phyloP scores from a whole-genome alignment of 2,113 vertebrate species.

The Neomonachus schauinslandi region DNA sequence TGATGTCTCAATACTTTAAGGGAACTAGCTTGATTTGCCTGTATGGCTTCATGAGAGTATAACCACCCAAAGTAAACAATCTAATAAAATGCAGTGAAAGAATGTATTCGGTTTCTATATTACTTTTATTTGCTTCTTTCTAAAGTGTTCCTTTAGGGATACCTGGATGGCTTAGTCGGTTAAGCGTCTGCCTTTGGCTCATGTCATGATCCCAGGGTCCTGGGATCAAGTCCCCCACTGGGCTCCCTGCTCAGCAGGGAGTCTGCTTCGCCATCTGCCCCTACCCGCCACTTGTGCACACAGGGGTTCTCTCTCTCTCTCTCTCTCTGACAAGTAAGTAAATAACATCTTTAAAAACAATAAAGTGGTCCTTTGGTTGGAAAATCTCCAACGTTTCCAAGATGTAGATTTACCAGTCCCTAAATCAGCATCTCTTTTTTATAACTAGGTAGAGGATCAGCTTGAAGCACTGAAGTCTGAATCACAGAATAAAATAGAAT shows the following conservation, averaged over 20 bases:
- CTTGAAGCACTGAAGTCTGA: constrained; percentile 80
- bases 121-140: constrained; percentile 21
- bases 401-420: background rate
- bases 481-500: constrained; percentile 74
- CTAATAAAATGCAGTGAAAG: background rate
- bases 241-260: background rate
- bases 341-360: background rate
- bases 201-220: no score
- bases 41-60: background rate
- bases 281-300: background rate
- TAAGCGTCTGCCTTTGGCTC: background rate
- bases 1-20: background rate
- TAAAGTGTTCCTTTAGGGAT: background rate
- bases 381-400: constrained; percentile 38
- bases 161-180: background rate
- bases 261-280: background rate
- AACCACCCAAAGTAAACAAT: background rate
- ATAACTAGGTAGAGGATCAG: constrained; percentile 83
- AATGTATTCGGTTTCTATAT: background rate
- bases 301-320: background rate
- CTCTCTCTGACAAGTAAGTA: background rate
- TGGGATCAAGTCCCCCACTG: no score
- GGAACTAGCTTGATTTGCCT: background rate
- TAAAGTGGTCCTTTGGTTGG: background rate
- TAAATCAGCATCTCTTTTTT: constrained; percentile 44